These are phyloP conservation scores for Panagrolaimus sp. DNA, from an alignment of 1,140 invertebrate species.

Conservation along the genomic window DNA sequence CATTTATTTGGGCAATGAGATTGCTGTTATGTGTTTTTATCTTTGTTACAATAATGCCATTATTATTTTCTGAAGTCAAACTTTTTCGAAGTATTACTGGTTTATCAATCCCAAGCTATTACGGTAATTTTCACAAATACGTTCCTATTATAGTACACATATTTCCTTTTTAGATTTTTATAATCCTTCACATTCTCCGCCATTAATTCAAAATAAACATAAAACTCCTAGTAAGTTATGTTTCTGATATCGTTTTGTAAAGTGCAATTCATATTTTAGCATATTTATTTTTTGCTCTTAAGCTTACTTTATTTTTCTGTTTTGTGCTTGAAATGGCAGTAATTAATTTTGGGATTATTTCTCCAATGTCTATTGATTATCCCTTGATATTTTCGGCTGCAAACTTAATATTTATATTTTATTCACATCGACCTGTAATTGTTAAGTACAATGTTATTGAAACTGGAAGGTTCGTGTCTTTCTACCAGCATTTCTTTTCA, in stretches of 20 bases:
- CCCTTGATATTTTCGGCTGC: background rate
- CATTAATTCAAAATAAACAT: too few species aligned
- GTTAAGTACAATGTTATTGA: constrained; percentile 2
- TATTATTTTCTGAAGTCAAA: background rate
- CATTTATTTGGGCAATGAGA: background rate
- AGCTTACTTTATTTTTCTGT: background rate
- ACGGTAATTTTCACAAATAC: too few species aligned
- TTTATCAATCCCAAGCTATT: too few species aligned
- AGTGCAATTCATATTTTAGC: background rate
- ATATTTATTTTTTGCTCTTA: background rate
- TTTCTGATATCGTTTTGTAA: too few species aligned
- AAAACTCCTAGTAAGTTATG: too few species aligned
- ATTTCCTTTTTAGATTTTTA: too few species aligned
- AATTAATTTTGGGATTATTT: background rate
- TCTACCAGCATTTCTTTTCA: too few species aligned
- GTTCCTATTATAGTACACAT: too few species aligned
- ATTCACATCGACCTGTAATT: background rate
- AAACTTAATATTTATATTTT: constrained; percentile 1
- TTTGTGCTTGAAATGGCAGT: background rate
- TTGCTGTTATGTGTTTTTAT: background rate
- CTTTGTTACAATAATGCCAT: background rate
- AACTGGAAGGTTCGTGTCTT: background rate
- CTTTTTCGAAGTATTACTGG: background rate
- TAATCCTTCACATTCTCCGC: too few species aligned
- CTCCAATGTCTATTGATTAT: background rate